Conservation (phyloP, 2,797 vertebrate species). For the Podargus strigoides region DNA sequence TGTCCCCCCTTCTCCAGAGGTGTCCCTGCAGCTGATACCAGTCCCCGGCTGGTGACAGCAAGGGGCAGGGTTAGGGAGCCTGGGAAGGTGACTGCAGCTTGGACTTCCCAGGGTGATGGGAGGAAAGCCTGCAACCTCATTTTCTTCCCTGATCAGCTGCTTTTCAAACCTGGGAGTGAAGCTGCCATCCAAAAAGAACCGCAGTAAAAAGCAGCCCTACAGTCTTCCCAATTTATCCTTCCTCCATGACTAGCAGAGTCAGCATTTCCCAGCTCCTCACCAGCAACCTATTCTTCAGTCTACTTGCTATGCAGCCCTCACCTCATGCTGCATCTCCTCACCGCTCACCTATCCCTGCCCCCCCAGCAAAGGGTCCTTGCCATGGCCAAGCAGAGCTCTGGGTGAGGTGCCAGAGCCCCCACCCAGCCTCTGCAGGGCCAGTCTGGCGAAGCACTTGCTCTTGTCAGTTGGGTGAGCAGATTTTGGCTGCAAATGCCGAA, state of each 20-base stretch:
- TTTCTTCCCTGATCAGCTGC: background rate
- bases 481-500: background rate
- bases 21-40: background rate
- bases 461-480: background rate
- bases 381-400: accelerated
- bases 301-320: background rate
- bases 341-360: accelerated
- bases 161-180: background rate
- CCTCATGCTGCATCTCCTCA: accelerated
- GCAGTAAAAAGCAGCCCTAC: background rate
- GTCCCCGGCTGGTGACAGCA: background rate
- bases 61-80: background rate
- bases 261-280: background rate
- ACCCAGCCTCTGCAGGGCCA: background rate
- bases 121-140: background rate
- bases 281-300: background rate
- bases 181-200: background rate
- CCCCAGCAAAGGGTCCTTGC: accelerated
- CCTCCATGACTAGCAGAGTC: background rate
- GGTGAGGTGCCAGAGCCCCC: background rate
- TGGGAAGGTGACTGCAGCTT: background rate
- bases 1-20: background rate
- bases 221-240: background rate
- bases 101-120: accelerated
- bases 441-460: background rate